phyloP scores from a whole-genome alignment of 1,140 invertebrate genomes.

The Apis dorsata region DNA sequence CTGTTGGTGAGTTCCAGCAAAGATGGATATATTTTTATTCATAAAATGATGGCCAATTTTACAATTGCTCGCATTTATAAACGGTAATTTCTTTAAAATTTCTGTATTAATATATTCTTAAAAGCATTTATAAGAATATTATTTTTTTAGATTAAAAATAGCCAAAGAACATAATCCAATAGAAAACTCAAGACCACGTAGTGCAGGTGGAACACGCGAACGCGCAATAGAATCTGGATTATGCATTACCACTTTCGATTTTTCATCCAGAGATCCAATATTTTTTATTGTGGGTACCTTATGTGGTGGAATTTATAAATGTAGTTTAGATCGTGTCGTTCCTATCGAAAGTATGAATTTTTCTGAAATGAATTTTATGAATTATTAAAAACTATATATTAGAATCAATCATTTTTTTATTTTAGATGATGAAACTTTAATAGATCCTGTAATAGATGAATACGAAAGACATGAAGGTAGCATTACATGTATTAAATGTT shows the following conservation, averaged over 20 bases:
- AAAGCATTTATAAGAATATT: neutral
- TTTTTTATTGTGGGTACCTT: slow-evolving; percentile 77
- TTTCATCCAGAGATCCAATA: slow-evolving; percentile 69
- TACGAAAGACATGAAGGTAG: slow-evolving; percentile 76
- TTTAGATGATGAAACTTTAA: slow-evolving; percentile 69
- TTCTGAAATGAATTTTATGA: no score
- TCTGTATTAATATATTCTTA: neutral
- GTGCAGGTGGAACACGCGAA: slow-evolving; percentile 73
- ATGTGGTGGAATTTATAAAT: slow-evolving; percentile 77
- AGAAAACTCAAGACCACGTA: slow-evolving; percentile 73
- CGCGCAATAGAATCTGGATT: slow-evolving; percentile 75
- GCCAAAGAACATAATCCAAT: slow-evolving; percentile 76
- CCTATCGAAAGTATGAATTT: slow-evolving; percentile 67
- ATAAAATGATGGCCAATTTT: slow-evolving; percentile 74
- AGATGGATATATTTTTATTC: slow-evolving; percentile 75
- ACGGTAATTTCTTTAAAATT: slow-evolving; percentile 54
- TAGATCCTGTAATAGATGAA: slow-evolving; percentile 76
- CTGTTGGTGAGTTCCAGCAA: slow-evolving; percentile 72
- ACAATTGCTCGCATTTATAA: slow-evolving; percentile 67
- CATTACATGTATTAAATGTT: slow-evolving; percentile 74
- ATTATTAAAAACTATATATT: neutral
- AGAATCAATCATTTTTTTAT: slow-evolving; percentile 23
- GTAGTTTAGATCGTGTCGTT: slow-evolving; percentile 68
- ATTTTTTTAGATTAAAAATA: slow-evolving; percentile 72
- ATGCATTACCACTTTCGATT: slow-evolving; percentile 76